Percentiles rank a stretch among this genome's conserved stretches.
phyloP scores from a whole-genome alignment of 2,888 invertebrate genomes.

The Metellina segmentata region DNA sequence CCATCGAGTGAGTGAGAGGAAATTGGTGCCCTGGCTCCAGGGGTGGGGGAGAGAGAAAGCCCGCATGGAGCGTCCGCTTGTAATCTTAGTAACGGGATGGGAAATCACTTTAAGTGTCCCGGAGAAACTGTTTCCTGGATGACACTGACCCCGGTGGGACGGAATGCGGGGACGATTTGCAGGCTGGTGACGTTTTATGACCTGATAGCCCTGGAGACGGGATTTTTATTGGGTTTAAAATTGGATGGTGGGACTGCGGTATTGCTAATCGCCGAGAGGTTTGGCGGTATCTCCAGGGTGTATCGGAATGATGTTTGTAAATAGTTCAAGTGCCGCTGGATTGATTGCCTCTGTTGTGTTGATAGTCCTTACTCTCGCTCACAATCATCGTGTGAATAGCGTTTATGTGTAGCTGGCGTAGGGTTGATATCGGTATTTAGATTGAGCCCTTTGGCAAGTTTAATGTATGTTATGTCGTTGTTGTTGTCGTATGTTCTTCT shows the following conservation, averaged over 20 bases:
- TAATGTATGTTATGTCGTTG: too few relatives aligned
- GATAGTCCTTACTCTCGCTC: neutral
- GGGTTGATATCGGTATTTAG: too few relatives aligned
- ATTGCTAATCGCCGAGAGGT: neutral
- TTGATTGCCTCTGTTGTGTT: neutral
- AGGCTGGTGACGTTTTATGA: neutral
- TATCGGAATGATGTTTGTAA: neutral
- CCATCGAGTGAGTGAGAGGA: neutral
- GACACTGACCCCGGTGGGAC: neutral
- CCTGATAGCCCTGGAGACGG: neutral
- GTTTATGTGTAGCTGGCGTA: too few relatives aligned
- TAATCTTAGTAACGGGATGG: slow-evolving; percentile 21
- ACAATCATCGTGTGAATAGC: too few relatives aligned
- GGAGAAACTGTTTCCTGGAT: neutral
- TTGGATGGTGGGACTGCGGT: neutral
- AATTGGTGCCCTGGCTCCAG: neutral
- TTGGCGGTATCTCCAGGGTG: neutral
- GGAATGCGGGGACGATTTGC: neutral
- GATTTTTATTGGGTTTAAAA: neutral
- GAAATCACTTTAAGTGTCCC: slow-evolving; percentile 30
- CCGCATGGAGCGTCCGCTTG: slow-evolving; percentile 37
- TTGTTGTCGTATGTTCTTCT: too few relatives aligned
- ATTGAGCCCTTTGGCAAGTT: too few relatives aligned
- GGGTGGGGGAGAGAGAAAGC: neutral
- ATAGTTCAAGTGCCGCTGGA: neutral